Percentiles rank a stretch among this genome's conserved stretches.
These are phyloP conservation scores for Rhizoglyphus robini DNA, from an alignment of 1,140 invertebrate species.

Conservation along the genomic window DNA sequence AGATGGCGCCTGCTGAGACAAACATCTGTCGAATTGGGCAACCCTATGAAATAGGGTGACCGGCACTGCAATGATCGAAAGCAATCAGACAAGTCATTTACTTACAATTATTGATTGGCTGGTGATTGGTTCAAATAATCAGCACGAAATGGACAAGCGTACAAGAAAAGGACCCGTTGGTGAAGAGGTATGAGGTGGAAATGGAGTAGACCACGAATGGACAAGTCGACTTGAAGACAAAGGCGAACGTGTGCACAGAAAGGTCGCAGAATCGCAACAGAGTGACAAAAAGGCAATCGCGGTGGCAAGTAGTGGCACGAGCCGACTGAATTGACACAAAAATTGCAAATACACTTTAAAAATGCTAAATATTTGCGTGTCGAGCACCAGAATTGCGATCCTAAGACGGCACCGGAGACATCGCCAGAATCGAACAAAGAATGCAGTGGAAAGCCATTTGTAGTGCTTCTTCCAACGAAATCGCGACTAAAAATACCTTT, in stretches of 20 bases:
- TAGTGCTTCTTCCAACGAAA: neutral
- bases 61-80: too few relatives aligned
- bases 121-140: too few relatives aligned
- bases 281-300: neutral
- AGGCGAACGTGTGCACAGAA: too few relatives aligned
- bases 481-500: slow-evolving; percentile 12
- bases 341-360: slow-evolving; percentile 10
- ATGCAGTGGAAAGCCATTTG: slow-evolving; percentile 7
- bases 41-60: too few relatives aligned
- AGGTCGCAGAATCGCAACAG: neutral
- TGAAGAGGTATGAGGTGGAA: too few relatives aligned
- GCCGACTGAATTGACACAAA: neutral
- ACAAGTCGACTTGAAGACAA: too few relatives aligned
- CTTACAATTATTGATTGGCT: too few relatives aligned
- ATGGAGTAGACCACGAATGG: too few relatives aligned
- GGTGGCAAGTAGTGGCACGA: neutral
- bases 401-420: neutral
- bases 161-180: too few relatives aligned
- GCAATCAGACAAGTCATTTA: too few relatives aligned
- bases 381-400: neutral
- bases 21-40: too few relatives aligned
- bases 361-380: slow-evolving; percentile 5
- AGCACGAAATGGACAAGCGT: too few relatives aligned
- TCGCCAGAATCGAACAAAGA: slow-evolving; percentile 9
- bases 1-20: neutral